Evolutionary conservation across 2,888 invertebrate species (phyloP).

Genomic region (Drosophila melanosoma): DNA sequence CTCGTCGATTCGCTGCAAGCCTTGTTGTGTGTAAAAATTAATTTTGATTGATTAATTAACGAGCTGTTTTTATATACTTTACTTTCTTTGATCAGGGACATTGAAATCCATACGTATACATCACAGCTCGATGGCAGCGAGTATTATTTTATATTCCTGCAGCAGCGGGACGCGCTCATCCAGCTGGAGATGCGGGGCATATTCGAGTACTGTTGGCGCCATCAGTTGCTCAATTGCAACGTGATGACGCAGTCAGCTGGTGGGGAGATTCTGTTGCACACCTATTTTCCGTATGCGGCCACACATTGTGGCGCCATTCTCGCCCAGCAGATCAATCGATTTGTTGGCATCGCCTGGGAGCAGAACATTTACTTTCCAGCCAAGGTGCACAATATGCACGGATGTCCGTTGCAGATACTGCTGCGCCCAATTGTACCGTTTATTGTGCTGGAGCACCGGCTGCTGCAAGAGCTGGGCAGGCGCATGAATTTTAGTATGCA

Average conservation of each 20-base stretch:
- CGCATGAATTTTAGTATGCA: not conserved
- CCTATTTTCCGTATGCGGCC: constrained; percentile 71
- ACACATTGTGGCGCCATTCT: constrained; percentile 43
- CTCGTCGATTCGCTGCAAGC: constrained; percentile 72
- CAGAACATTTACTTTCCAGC: not conserved
- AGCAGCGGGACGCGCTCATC: not conserved
- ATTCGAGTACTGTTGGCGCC: not conserved
- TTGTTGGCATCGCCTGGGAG: not conserved
- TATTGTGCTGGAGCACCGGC: not conserved
- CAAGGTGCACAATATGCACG: constrained; percentile 11
- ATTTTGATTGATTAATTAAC: not conserved
- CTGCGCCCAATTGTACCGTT: constrained; percentile 26
- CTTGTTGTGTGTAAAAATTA: not conserved
- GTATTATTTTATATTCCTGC: constrained; percentile 70
- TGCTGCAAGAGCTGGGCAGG: not conserved
- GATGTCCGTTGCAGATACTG: constrained; percentile 56
- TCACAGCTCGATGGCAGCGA: constrained; percentile 58
- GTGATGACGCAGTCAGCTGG: constrained; percentile 65
- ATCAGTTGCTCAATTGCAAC: constrained; percentile 74
- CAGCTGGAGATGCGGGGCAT: not conserved
- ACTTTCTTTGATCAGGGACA: not conserved
- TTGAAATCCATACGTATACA: constrained; percentile 45
- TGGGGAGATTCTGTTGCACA: constrained; percentile 66
- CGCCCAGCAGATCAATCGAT: not conserved
- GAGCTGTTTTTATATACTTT: not conserved